Base-by-base conservation (phyloP, 2,797 vertebrate species). In the Scomberomorus guttatus region DNA sequence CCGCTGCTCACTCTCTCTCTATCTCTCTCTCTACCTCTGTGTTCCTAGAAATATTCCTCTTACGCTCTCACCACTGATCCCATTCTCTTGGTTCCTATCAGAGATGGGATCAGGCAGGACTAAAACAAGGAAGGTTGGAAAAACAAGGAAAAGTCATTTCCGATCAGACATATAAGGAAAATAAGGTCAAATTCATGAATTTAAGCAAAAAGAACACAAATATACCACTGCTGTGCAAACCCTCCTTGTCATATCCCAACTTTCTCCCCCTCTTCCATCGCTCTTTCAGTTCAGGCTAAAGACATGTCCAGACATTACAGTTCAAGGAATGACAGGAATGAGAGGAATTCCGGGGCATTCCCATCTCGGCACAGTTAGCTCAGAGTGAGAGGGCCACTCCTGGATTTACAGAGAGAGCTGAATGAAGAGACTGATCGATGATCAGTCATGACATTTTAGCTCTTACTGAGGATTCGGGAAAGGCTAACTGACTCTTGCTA, bases 321-420 rank as follows among this genome's bases (percentile, higher is more conserved):
- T 67, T 79, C 67, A 83, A 88, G 92, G 93, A 93, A 95, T 95
- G 91, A 79, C 73, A 90, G 92, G 93, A 95, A 96, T 95, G 93
- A 77, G 76, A 89, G 90, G 95, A 95, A 96, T 95, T 92, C 80
- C 10, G 90, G 94, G 94, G 91, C 88, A 95, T 95, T 96, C 94
- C 95, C 93, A 90, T 84, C 81, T 72, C 77, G 61, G 81, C 85
- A 78, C 77, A 64, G 80, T 83, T 62, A 52, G 81, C 87, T 70
- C 73, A 11, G 55, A 85, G 81, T 24, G 60, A 83, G 77, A 83
- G 85, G 59, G 86, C 89, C 89, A 69, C 92, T 90, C 91, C 93
- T 84, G 82, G 81, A 78, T 77, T 70, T 46, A 60, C 44, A 78
- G 59, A 54, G 59, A 48, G 80, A 69, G 70, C 61, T 64, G 80